Evolutionary conservation across 2,797 vertebrate genomes (phyloP), one percentile per base, ranked within the genome.

Genomic region (Chrosomus eos): DNA sequence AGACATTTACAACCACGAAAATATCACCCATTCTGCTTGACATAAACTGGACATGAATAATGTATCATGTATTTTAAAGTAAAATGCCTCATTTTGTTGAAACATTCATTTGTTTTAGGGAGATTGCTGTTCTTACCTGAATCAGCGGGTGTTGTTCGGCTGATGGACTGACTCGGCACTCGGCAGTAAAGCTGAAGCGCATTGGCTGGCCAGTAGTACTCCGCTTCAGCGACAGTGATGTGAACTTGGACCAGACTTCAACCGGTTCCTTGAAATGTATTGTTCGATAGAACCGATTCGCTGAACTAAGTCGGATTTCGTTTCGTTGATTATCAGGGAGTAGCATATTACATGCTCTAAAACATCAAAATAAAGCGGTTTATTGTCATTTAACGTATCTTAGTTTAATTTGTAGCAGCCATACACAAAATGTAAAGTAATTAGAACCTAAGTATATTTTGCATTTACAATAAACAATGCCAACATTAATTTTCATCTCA

Each of bases 61-160:
- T 21, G 33, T 53, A 16, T 3, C 23, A 21, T 48, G 4, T 23
- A 53, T 66, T 74, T 53, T 0, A 28, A 66, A 64, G 60, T 64
- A 21, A 53, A 74, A 64, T 48, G 8, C 2, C 0, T 18, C 19
- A 9, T 31, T 78, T 67, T 53, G 23, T 18, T 53, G 10, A 21
- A n/a, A 67, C 6, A 28, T 48, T 48, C 16, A 58, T 68, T 53
- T 82, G 68, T 80, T 79, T 60, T 28, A 45, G 23, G 9, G 36
- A 74, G 38, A 28, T 14, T 64, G 43, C 19, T 16, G 67, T 60
- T 55, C 88, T 82, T 90, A 89, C 88, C 89, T 85, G 82, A 64
- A 23, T 72, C 80, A 60, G 86, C 76, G 86, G 62, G 73, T 72
- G 53, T 51, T 45, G 58, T 79, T 85, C 53, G 51, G 58, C 38